Percentiles rank a stretch among this genome's conserved stretches.
Evolutionary conservation across 2,113 vertebrate genomes (phyloP).

Genomic region (Tachycineta bicolor): DNA sequence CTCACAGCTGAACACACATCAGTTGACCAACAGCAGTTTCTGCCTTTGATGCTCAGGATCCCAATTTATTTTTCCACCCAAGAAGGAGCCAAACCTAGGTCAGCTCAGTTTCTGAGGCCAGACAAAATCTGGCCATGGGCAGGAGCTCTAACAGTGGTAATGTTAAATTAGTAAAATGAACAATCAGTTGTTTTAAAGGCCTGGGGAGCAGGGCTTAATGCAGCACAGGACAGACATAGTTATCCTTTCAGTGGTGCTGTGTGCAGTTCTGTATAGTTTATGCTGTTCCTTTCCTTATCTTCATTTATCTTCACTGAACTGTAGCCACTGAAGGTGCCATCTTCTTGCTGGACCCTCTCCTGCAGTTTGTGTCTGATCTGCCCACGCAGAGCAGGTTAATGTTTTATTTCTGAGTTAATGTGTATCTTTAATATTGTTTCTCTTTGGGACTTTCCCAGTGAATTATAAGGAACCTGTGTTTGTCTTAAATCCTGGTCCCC

Average conservation of each 20-base stretch:
- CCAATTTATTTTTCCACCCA: not conserved
- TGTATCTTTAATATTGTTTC: not conserved
- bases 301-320: not conserved
- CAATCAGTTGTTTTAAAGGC: not conserved
- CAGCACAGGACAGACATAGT: not conserved
- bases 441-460: not conserved
- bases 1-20: not conserved
- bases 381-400: not conserved
- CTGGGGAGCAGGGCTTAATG: not conserved
- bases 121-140: not conserved
- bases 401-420: not conserved
- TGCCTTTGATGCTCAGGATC: not conserved
- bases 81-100: not conserved
- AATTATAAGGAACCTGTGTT: not conserved
- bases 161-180: not conserved
- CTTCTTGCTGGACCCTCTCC: not conserved
- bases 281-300: not conserved
- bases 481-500: not conserved
- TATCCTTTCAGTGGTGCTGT: not conserved
- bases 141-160: not conserved
- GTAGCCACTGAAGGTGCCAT: not conserved
- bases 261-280: not conserved
- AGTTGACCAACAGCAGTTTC: not conserved
- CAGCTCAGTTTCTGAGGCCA: rapidly evolving
- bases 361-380: not conserved